phyloP scores from a whole-genome alignment of 2,113 vertebrate genomes.

The crab-eating macaque (Macaca fascicularis) region T2T-MFA8v1.1 NC_088379.1:40874501-40875000 shows the following conservation, averaged over 20 bases:
- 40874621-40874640: not conserved
- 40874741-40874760: not conserved
- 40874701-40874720: not conserved
- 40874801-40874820: not conserved
- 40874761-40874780: not conserved
- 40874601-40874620: not conserved
- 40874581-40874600: conserved; percentile 38
- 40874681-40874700: not conserved
- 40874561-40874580: not conserved
- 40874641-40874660: not conserved
- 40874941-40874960: not conserved
- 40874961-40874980: too few species aligned
- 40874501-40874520: not conserved
- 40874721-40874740: not conserved
- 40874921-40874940: not conserved
- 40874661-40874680: not conserved
- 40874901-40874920: not conserved
- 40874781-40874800: not conserved
- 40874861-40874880: not conserved
- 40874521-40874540: not conserved
- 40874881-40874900: not conserved
- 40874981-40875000: too few species aligned
- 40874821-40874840: not conserved
- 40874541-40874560: not conserved
- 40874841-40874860: not conserved